These are phyloP conservation scores for Laodelphax striatellus DNA, from an alignment of 1,140 invertebrate species.

Conservation along the genomic window DNA sequence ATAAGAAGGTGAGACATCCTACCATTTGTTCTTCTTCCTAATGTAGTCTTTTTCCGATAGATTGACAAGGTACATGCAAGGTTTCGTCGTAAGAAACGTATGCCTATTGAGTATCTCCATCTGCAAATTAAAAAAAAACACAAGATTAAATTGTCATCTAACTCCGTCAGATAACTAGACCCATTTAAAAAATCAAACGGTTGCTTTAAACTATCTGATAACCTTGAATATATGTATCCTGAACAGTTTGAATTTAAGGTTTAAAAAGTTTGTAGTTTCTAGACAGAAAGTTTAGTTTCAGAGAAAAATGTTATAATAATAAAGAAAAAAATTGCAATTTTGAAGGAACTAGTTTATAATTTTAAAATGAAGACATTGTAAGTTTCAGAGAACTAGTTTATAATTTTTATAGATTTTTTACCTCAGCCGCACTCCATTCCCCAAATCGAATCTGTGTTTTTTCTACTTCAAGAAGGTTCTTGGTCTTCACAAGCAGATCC, in stretches of 20 bases:
- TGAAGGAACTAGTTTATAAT: no score
- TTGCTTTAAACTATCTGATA: no score
- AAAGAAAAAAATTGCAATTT: no score
- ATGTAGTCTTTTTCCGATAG: constrained; percentile 97
- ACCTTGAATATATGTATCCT: no score
- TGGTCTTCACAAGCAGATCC: constrained; percentile 81
- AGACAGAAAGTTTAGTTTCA: no score
- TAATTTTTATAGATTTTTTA: no score
- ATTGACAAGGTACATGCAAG: constrained; percentile 95
- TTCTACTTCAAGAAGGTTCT: constrained; percentile 71
- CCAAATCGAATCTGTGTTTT: constrained; percentile 88
- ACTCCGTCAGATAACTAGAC: neutral
- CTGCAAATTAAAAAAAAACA: constrained; percentile 42
- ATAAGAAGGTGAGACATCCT: constrained; percentile 14
- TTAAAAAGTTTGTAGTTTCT: no score
- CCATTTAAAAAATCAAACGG: neutral
- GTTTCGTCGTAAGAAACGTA: constrained; percentile 96
- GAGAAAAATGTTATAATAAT: no score
- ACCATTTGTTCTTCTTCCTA: constrained; percentile 98
- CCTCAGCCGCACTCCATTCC: constrained; percentile 88
- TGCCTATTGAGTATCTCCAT: constrained; percentile 96
- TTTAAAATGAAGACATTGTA: no score
- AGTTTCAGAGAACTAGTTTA: no score
- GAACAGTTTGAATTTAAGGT: no score
- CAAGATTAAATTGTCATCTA: neutral